phyloP scores from a whole-genome alignment of 2,113 vertebrate genomes.

The Baryphthengus martii region DNA sequence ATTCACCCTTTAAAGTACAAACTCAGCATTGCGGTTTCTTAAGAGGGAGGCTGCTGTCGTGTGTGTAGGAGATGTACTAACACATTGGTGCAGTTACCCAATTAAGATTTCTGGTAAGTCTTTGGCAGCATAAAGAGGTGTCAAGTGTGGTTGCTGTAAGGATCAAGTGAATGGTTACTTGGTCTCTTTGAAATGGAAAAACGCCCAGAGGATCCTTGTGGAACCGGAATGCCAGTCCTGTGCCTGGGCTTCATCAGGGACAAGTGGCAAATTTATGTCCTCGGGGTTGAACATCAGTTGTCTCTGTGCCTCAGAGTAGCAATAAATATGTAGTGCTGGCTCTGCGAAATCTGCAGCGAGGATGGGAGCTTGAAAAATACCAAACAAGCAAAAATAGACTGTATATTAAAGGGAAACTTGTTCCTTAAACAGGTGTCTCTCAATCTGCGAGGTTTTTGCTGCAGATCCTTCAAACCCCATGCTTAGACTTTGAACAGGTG shows the following conservation, averaged over 20 bases:
- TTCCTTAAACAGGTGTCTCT: not conserved
- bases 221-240: not conserved
- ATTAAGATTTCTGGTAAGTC: not conserved
- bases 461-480: not conserved
- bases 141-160: not conserved
- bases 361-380: not conserved
- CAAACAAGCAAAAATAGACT: not conserved
- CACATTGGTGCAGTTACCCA: constrained; percentile 9
- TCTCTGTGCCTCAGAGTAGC: not conserved
- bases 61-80: constrained; percentile 38
- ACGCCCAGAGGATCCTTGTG: not conserved
- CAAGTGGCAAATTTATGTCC: not conserved
- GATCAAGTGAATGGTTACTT: not conserved
- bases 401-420: not conserved
- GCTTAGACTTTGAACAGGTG: not conserved
- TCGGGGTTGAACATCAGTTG: not conserved
- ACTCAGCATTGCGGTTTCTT: not conserved
- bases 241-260: not conserved
- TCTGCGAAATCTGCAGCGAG: not conserved
- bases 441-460: not conserved
- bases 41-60: not conserved
- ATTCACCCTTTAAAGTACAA: not conserved
- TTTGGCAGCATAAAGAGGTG: not conserved
- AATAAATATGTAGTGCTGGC: not conserved
- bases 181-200: not conserved